phyloP scores from a whole-genome alignment of 1,140 invertebrate genomes.

The Temnothorax curvispinosus region DNA sequence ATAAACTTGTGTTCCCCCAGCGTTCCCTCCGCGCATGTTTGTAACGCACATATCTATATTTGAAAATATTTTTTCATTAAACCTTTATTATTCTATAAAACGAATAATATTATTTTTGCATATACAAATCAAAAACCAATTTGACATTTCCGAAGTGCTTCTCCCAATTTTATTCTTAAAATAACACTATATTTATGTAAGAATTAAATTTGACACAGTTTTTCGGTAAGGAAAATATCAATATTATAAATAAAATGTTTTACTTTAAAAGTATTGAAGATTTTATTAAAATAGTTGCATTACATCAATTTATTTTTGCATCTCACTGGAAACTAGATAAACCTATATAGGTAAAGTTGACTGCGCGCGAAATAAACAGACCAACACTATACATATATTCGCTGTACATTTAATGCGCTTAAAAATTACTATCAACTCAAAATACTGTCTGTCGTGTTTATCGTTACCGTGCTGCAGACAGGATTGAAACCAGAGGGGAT shows the following conservation, averaged over 20 bases:
- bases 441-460: conserved; percentile 10
- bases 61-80: background rate
- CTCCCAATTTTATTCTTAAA: background rate
- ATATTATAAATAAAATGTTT: background rate
- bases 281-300: background rate
- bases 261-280: background rate
- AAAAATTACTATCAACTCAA: conserved; percentile 28
- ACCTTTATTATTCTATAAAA: conserved; percentile 14
- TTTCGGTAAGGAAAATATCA: background rate
- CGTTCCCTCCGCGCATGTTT: background rate
- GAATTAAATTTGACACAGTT: background rate
- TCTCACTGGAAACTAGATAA: background rate
- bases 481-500: conserved; percentile 14
- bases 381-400: background rate
- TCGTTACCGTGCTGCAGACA: background rate
- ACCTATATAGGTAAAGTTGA: background rate
- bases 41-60: background rate
- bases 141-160: background rate
- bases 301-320: background rate
- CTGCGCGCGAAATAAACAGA: background rate
- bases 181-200: background rate
- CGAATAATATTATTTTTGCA: background rate
- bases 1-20: background rate
- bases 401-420: background rate
- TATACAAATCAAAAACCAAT: background rate